A percentile compares a stretch with the other conserved stretches of the same genome.
These are phyloP conservation scores for Chaetodon trifascialis DNA, from an alignment of 2,113 vertebrate species.

Conservation along the genomic window DNA sequence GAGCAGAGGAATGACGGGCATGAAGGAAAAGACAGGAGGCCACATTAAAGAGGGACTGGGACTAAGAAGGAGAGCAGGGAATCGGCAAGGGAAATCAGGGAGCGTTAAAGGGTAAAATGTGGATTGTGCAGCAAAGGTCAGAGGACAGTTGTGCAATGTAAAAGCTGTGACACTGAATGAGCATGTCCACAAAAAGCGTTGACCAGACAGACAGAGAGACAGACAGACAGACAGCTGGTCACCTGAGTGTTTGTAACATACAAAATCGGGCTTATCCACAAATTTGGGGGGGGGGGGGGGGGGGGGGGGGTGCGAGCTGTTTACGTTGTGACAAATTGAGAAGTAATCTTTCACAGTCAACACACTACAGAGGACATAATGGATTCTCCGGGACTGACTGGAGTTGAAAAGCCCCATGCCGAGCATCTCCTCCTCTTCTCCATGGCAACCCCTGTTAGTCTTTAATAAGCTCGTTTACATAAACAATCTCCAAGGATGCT, in stretches of 20 bases:
- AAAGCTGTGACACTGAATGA: conserved; percentile 6
- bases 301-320: background rate
- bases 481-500: conserved; percentile 77
- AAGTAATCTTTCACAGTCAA: conserved; percentile 18
- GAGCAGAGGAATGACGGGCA: conserved; percentile 26
- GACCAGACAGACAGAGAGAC: background rate
- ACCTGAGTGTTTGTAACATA: background rate
- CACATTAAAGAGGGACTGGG: conserved; percentile 11
- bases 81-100: conserved; percentile 5
- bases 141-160: conserved; percentile 12
- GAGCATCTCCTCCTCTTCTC: conserved; percentile 77
- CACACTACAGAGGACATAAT: conserved; percentile 41
- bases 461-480: conserved; percentile 85
- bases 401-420: conserved; percentile 67
- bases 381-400: conserved; percentile 64
- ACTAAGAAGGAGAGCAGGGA: background rate
- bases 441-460: conserved; percentile 83
- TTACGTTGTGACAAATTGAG: conserved; percentile 14
- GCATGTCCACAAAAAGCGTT: background rate
- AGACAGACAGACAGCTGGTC: conserved; percentile 8
- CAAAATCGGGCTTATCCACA: background rate
- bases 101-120: conserved; percentile 11
- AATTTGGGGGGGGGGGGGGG: background rate
- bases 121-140: background rate
- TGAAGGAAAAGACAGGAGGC: conserved; percentile 19